Evolutionary conservation across 2,888 invertebrate genomes (phyloP).

Genomic region (Campaea margaritaria): DNA sequence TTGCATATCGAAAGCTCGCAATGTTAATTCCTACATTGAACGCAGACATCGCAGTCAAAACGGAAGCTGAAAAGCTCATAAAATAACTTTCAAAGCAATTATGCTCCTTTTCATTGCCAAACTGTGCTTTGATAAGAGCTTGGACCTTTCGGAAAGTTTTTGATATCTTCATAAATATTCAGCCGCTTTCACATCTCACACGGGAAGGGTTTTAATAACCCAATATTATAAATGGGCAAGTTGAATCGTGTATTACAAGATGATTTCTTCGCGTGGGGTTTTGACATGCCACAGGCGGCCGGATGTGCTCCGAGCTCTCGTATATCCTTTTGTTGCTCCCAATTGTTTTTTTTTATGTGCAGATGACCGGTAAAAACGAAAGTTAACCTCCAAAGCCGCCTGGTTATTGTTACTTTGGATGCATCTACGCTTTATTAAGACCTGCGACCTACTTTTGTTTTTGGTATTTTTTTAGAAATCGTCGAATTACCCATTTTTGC

Average conservation of each 20-base stretch:
- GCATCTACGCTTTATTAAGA: constrained; percentile 38
- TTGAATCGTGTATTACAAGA: constrained; percentile 47
- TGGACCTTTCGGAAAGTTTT: constrained; percentile 56
- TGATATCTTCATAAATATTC: constrained; percentile 75
- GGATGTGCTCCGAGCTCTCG: constrained; percentile 49
- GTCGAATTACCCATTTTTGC: constrained; percentile 22
- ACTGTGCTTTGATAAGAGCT: constrained; percentile 61
- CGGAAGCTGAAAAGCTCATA: constrained; percentile 53
- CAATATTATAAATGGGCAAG: constrained; percentile 50
- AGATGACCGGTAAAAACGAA: constrained; percentile 68
- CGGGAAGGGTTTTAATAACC: constrained; percentile 61
- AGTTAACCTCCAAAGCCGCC: constrained; percentile 60
- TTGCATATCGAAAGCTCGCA: constrained; percentile 63
- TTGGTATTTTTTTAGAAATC: constrained; percentile 43
- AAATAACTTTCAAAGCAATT: constrained; percentile 72
- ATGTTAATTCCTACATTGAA: constrained; percentile 56
- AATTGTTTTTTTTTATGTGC: constrained; percentile 66
- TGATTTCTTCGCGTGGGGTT: constrained; percentile 54
- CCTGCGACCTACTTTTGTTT: constrained; percentile 34
- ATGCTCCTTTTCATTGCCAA: constrained; percentile 61
- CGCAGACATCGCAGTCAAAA: constrained; percentile 52
- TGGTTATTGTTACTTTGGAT: constrained; percentile 29
- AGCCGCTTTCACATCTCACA: constrained; percentile 70
- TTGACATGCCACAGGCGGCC: constrained; percentile 44
- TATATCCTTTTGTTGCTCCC: constrained; percentile 62